Percentiles rank a stretch among this genome's conserved stretches.
These are phyloP conservation scores for Macrotrachela quadricornifera DNA, from an alignment of 1,140 invertebrate species.

Conservation along the genomic window DNA sequence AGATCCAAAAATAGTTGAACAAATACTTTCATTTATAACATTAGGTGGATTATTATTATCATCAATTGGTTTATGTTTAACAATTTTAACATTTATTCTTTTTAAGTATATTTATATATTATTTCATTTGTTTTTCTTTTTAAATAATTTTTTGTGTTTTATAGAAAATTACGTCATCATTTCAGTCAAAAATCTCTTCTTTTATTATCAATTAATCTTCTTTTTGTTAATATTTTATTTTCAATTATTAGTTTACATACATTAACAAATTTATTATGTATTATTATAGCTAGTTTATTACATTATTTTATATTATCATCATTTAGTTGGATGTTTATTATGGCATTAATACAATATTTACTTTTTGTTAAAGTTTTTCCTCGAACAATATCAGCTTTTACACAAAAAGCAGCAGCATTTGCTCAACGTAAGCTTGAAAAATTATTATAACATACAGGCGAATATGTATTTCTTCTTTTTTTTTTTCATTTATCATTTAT, in stretches of 20 bases:
- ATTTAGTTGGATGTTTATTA: constrained; percentile 34
- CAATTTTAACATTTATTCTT: constrained; percentile 20
- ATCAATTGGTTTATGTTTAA: constrained; percentile 17
- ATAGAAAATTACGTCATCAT: constrained; percentile 20
- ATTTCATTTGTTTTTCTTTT: too few species aligned
- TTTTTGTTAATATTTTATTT: constrained; percentile 18
- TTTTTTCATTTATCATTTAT: too few species aligned
- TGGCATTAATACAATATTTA: constrained; percentile 31
- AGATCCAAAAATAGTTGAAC: too few species aligned
- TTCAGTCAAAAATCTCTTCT: constrained; percentile 22
- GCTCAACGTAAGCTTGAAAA: constrained; percentile 30
- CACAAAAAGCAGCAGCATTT: constrained; percentile 25
- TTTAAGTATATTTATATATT: constrained; percentile 25
- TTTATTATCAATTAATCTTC: constrained; percentile 18
- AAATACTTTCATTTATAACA: constrained; percentile 16
- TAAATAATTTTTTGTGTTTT: too few species aligned
- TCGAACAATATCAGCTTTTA: constrained; percentile 28
- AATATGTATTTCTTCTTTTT: too few species aligned
- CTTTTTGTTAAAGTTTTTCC: constrained; percentile 33
- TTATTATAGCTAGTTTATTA: constrained; percentile 22
- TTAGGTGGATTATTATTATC: constrained; percentile 20
- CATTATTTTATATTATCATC: constrained; percentile 32
- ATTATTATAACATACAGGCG: too few species aligned
- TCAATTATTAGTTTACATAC: too few species aligned
- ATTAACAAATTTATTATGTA: constrained; percentile 20